phyloP scores from a whole-genome alignment of 2,888 invertebrate genomes.

The Ophion ellenae region DNA sequence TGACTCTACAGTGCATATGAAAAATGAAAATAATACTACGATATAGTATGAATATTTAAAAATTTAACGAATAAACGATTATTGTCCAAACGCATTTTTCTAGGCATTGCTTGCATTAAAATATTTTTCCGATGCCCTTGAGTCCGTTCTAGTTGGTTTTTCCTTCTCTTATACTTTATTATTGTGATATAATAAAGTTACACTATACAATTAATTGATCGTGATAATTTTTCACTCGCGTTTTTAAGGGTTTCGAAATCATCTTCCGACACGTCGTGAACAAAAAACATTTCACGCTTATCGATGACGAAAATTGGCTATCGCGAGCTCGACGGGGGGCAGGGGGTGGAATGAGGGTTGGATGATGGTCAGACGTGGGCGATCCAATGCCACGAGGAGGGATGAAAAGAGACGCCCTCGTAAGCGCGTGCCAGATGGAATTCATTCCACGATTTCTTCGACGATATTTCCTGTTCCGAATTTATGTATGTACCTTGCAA shows the following conservation, averaged over 20 bases:
- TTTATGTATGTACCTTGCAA: constrained; percentile 24
- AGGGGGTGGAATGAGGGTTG: neutral
- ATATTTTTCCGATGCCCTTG: too few species aligned
- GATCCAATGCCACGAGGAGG: constrained; percentile 11
- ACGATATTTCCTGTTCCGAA: constrained; percentile 45
- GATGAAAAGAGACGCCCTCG: constrained; percentile 27
- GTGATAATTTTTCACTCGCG: neutral
- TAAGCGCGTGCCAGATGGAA: constrained; percentile 38
- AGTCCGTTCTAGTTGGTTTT: too few species aligned
- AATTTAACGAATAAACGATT: too few species aligned
- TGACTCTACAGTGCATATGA: too few species aligned
- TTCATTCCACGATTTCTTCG: constrained; percentile 34
- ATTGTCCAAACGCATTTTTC: too few species aligned
- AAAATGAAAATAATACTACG: too few species aligned
- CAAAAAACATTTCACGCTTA: constrained; percentile 17
- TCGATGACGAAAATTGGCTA: constrained; percentile 66
- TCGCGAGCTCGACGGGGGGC: constrained; percentile 47
- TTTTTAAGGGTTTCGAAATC: neutral
- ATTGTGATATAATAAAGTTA: neutral
- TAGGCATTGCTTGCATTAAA: too few species aligned
- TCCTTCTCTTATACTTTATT: too few species aligned
- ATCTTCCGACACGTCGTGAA: neutral
- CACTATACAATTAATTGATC: too few species aligned
- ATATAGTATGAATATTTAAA: too few species aligned
- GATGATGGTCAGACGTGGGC: constrained; percentile 30